Evolutionary conservation across 2,888 invertebrate genomes (phyloP), one percentile per base, ranked within the genome.

Genomic region (Teinopalpus imperialis): DNA sequence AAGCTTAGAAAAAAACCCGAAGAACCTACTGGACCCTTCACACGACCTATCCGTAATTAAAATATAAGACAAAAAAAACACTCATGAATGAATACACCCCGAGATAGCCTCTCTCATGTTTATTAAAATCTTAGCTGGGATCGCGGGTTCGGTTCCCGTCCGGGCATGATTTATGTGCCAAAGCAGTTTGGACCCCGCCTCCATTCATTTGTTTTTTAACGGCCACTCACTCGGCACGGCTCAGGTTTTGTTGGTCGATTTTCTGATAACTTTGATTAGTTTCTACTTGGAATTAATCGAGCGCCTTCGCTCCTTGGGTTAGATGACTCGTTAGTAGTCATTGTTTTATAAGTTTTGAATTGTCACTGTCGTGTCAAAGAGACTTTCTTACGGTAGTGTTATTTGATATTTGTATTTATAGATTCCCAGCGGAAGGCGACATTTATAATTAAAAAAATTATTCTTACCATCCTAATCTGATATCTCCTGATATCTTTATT

Each of bases 151-250:
- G 62, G 71, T 70, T 69, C 72, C 79, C 67, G 72, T 63, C 73
- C 58, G 48, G 52, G 49, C 58, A 74, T 87, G 86, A 87, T 87
- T 87, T 87, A 87, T 86, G 78, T 66, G 56, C 60, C 58, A 59
- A 61, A 66, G 76, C 67, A 74, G 76, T 74, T 66, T 68, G 62
- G 50, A 62, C 63, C 60, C 76, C 81, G 74, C 77, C 76, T 76
- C 69, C 86, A 82, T 85, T 83, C 86, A 86, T 86, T 85, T 83
- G 81, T 83, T 85, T 83, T 83, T 81, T 79, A 70, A 58, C 55
- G 53, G 59, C 59, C 61, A 54, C 55, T 57, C 59, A 51, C 52
- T 48, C 49, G 45, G 39, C 39, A 34, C n/a, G 35, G 8, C 24
- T n/a, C 52, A 48, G 45, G 65, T 74, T 75, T 74, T 74, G 67